Base-by-base conservation (phyloP, 2,888 invertebrate genomes). In the Lasioglossum pauxillum region DNA sequence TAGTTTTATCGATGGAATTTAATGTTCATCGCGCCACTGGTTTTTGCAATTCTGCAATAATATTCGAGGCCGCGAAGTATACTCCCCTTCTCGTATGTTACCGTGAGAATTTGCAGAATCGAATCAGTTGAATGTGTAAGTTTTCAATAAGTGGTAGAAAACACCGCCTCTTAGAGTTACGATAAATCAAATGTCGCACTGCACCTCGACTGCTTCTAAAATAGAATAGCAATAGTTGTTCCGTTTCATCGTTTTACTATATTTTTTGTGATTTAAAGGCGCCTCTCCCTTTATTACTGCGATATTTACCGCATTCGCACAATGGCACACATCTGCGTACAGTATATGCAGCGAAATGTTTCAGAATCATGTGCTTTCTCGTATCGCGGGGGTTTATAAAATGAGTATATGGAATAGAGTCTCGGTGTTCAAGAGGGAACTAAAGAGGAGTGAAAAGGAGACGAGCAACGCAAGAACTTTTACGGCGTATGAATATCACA, bases 401-500 rank as follows among this genome's bases (percentile, higher is more conserved):
- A 74, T 75, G 46, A 38, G 38, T 23, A 82, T 27, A 46, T 46
- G 41, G 53, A 41, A 19, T 38, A 35, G 74, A 76, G 5, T 44
- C 71, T 31, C 5, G 46, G 46, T 35, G 67, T 38, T 49, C 53
- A 41, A 53, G 75, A 23, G 46, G 49, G 72, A 19, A 38, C 41
- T 27, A 67, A 38, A 73, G 57, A 77, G 53, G 3, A 49, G 46
- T 31, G 74, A 38, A 74, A 72, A 78, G 57, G 74, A 46, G 60
- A 27, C 27, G 35, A 60, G 49, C 67, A 38, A 75, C 44, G 87
- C 80, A 85, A 85, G 85, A 88, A 85, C 82, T 83, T 86, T 84
- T 83, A 89, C 75, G 64, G 53, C 81, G 80, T 85, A 89, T 90
- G 84, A 91, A 89, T 89, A 87, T 90, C 88, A 86, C 89, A 90